phyloP scores from a whole-genome alignment of 2,113 vertebrate species.

The Delphinus delphis region DNA sequence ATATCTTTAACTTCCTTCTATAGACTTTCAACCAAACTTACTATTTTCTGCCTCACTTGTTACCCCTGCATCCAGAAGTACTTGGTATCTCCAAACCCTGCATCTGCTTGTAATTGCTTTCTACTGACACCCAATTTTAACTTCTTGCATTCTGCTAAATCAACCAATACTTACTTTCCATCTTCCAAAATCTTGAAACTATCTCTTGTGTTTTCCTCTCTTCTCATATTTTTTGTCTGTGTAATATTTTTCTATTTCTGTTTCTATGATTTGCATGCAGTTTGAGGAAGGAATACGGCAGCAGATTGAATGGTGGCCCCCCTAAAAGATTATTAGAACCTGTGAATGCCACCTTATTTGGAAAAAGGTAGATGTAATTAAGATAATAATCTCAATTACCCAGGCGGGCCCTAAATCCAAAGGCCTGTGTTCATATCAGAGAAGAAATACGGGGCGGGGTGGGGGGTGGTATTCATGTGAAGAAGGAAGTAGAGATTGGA shows the following conservation, averaged over 20 bases:
- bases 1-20: background rate
- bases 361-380: background rate
- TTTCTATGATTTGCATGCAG: background rate
- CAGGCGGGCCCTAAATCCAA: background rate
- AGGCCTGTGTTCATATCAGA: background rate
- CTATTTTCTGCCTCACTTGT: background rate
- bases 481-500: background rate
- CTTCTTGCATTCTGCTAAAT: background rate
- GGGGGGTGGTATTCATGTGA: background rate
- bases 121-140: background rate
- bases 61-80: background rate
- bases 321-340: background rate
- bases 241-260: background rate
- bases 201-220: background rate
- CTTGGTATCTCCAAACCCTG: background rate
- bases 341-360: background rate
- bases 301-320: background rate
- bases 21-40: background rate
- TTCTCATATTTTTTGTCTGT: background rate
- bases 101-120: background rate
- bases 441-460: background rate
- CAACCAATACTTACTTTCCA: background rate
- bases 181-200: slow-evolving; percentile 2
- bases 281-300: background rate
- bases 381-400: background rate